phyloP scores from a whole-genome alignment of 2,888 invertebrate genomes.

The Nomada lathburiana region DNA sequence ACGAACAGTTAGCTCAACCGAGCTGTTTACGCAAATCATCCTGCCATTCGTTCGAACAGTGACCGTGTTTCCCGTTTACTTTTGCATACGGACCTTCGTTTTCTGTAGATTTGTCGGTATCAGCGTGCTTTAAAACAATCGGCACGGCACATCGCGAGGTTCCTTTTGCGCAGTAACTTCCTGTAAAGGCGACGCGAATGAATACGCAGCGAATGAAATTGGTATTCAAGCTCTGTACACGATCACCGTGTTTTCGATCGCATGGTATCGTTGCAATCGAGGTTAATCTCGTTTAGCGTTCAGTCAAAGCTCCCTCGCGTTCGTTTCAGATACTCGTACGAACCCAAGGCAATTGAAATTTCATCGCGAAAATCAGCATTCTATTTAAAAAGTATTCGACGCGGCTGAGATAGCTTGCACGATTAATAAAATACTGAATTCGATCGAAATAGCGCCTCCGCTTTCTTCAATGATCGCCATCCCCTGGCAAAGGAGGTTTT shows the following conservation, averaged over 20 bases:
- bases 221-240: slow-evolving; percentile 11
- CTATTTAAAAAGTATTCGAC: not conserved
- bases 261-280: slow-evolving; percentile 45
- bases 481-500: not conserved
- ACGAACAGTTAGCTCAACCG: not conserved
- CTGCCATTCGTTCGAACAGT: not conserved
- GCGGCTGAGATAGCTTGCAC: no score
- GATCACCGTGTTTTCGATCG: slow-evolving; percentile 32
- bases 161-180: slow-evolving; percentile 6
- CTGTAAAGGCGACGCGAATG: not conserved
- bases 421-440: no score
- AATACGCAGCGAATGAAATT: slow-evolving; percentile 5
- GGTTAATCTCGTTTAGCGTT: slow-evolving; percentile 52
- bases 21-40: slow-evolving; percentile 11
- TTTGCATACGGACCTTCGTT: not conserved
- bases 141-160: not conserved
- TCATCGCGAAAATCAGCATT: not conserved
- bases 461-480: not conserved
- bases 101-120: not conserved
- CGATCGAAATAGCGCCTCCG: no score
- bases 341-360: not conserved
- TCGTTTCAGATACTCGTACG: not conserved
- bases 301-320: not conserved
- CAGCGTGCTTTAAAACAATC: not conserved
- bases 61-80: not conserved